phyloP scores from a whole-genome alignment of 2,113 vertebrate species.

The Hyaena hyaena region DNA sequence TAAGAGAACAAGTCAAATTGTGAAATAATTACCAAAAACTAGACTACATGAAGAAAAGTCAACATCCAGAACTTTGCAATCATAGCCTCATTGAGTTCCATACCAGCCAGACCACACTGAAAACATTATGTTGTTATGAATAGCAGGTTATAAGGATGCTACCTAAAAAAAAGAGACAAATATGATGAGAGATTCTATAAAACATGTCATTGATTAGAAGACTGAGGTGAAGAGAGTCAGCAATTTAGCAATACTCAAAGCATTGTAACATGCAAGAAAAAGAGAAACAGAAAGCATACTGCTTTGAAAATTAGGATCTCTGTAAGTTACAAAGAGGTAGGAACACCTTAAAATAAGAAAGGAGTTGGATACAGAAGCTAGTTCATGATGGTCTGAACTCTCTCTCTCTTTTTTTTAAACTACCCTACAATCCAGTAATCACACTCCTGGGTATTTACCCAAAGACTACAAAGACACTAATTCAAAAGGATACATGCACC shows the following conservation, averaged over 20 bases:
- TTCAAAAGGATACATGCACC: background rate
- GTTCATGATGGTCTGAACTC: background rate
- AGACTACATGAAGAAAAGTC: background rate
- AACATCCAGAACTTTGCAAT: background rate
- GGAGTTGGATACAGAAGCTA: background rate
- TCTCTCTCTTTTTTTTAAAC: background rate
- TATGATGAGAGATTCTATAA: background rate
- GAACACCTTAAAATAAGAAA: conserved; percentile 19
- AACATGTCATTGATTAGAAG: background rate
- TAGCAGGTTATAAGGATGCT: background rate
- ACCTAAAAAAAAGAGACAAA: background rate
- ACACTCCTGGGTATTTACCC: background rate
- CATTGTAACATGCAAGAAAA: background rate
- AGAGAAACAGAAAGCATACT: background rate
- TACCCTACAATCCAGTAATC: background rate
- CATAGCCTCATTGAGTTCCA: background rate
- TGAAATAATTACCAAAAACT: background rate
- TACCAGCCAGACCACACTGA: background rate
- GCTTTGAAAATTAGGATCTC: background rate
- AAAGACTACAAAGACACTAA: background rate
- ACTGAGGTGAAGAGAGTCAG: background rate
- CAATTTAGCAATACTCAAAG: conserved; percentile 8
- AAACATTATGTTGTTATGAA: background rate
- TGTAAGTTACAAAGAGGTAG: background rate
- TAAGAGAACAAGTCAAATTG: background rate